phyloP scores from a whole-genome alignment of 2,797 vertebrate species.

The Calcarius lapponicus region DNA sequence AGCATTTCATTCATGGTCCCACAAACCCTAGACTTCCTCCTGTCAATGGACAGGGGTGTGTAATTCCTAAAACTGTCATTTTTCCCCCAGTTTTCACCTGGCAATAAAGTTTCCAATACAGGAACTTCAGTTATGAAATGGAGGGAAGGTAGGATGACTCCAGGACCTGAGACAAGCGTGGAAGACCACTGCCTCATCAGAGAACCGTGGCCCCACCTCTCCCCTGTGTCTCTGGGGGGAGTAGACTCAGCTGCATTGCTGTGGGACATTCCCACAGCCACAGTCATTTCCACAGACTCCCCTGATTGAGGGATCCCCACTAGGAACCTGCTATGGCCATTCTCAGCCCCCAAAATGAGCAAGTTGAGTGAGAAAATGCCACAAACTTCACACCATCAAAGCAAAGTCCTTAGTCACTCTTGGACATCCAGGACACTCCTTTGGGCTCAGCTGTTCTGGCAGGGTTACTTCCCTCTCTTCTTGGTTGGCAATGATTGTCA shows the following conservation, averaged over 20 bases:
- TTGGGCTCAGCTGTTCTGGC: not conserved
- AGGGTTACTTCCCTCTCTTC: not conserved
- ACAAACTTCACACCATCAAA: not conserved
- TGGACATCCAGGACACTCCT: not conserved
- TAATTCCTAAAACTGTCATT: not conserved
- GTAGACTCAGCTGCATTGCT: not conserved
- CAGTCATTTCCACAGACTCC: not conserved
- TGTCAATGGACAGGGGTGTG: not conserved
- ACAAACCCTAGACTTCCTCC: not conserved
- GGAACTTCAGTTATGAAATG: not conserved
- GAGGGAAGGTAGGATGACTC: not conserved
- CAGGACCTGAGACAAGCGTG: not conserved
- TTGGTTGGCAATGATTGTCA: not conserved
- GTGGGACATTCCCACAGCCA: not conserved
- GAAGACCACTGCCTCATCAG: not conserved
- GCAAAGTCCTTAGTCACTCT: not conserved
- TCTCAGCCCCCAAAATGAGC: not conserved
- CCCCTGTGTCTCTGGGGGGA: not conserved
- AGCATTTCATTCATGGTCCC: not conserved
- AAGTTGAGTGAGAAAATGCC: not conserved
- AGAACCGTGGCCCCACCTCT: not conserved
- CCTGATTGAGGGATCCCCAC: not conserved
- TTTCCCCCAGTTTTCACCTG: not conserved
- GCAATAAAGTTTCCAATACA: not conserved
- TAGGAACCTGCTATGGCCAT: accelerated